Evolutionary conservation across 2,797 vertebrate genomes (phyloP), one percentile per base, ranked within the genome.

Genomic region (Hafferia zeledoni): DNA sequence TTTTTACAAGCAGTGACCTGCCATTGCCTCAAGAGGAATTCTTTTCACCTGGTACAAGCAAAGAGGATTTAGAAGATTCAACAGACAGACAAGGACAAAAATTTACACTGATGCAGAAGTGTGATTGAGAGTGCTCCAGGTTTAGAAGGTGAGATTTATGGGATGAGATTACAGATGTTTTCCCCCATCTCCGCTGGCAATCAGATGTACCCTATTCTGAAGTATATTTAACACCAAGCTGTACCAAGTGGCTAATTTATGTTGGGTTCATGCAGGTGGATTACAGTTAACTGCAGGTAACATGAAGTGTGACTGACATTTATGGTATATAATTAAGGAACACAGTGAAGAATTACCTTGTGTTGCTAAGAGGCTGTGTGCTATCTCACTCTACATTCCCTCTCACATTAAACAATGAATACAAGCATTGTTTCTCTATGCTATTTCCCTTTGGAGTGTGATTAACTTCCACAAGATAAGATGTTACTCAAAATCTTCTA

Each of bases 231-330:
- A 81, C 9, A 23, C 12, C 11, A 85, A 2, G 39, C 55, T 88
- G 17, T 57, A 87, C 24, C 63, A 85, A 67, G 25, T 75, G 31
- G 24, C 12, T 89, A 83, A 93, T 91, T 95, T 93, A 52, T 76
- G 28, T 72, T 63, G 41, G 16, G 39, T 81, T 90, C 77, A 41
- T 46, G 64, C 46, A 44, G 46, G 65, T 43, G 33, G 55, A 83
- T 90, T 94, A 61, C n/a, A 23, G 61, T 69, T 81, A 85, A 59
- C 56, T 89, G 20, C 55, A 86, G 69, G 61, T 80, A 93, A 81
- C 67, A 59, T 76, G 91, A 86, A 78, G 59, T 74, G 59, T 68
- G 84, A 83, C 65, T 91, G 84, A 87, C 57, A 72, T 86, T 92
- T 92, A 92, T 43, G 28, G 55, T 50, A 35, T 43, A 56, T 75